phyloP scores from a whole-genome alignment of 2,113 vertebrate species.

The Laterallus jamaicensis region DNA sequence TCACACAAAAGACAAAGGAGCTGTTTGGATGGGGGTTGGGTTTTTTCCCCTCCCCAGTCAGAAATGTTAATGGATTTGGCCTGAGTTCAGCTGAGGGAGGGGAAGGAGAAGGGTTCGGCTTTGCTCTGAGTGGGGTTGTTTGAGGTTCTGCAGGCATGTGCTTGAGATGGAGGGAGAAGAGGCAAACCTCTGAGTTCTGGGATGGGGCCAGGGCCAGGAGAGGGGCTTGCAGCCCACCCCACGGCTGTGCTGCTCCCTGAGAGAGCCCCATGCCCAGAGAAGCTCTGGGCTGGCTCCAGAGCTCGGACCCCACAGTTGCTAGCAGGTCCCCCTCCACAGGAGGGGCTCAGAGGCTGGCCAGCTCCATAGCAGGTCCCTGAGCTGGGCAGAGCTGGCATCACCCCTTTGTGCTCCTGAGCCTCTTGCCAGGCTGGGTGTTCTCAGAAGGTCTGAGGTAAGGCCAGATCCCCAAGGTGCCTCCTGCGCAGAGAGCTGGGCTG shows the following conservation, averaged over 20 bases:
- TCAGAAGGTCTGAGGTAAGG: neutral
- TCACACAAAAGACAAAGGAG: constrained; percentile 31
- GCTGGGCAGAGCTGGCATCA: accelerated
- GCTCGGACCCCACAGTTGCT: no score
- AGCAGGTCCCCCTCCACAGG: accelerated
- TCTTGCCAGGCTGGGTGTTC: accelerated
- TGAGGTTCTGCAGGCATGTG: neutral
- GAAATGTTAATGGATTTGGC: constrained; percentile 45
- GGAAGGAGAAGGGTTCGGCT: neutral
- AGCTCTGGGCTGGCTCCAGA: no score
- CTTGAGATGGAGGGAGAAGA: neutral
- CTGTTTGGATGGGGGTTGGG: neutral
- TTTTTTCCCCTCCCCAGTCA: constrained; percentile 2
- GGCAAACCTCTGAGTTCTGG: neutral
- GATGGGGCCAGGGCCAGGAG: neutral
- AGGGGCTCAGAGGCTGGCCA: neutral
- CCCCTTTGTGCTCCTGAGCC: neutral
- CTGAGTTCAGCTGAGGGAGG: neutral
- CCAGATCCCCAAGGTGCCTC: accelerated
- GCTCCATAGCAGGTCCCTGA: accelerated
- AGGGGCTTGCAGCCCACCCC: no score
- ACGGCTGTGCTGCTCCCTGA: accelerated
- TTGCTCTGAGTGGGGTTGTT: neutral
- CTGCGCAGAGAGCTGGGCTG: neutral
- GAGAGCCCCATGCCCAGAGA: neutral